These are phyloP conservation scores for Halcyon badia DNA, from an alignment of 2,797 vertebrate genomes.

Conservation along the genomic window DNA sequence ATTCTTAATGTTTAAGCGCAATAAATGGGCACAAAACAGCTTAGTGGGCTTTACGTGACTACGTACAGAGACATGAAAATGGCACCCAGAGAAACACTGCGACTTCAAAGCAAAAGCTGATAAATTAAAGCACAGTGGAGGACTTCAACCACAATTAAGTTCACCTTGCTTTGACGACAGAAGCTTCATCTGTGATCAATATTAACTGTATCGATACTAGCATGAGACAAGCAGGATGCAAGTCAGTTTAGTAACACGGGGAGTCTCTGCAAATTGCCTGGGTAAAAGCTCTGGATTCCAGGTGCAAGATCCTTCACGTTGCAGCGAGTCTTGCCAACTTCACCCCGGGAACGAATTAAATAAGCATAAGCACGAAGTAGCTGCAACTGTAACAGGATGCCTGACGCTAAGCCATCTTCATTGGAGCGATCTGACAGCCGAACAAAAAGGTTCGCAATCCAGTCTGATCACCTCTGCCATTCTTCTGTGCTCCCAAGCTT, in stretches of 20 bases:
- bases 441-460: neutral
- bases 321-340: neutral
- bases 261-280: neutral
- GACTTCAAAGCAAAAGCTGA: conserved; percentile 27
- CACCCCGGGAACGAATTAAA: neutral
- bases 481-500: neutral
- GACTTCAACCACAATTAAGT: neutral
- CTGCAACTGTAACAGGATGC: neutral
- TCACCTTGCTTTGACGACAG: neutral
- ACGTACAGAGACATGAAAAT: neutral
- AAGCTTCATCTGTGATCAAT: neutral
- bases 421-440: neutral
- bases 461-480: neutral
- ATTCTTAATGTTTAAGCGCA: neutral
- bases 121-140: neutral
- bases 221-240: neutral
- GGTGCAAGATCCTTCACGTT: neutral
- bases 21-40: neutral
- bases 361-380: neutral
- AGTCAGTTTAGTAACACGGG: neutral
- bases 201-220: neutral
- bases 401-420: neutral
- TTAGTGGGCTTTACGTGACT: conserved; percentile 12
- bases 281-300: neutral
- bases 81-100: neutral